phyloP scores from a whole-genome alignment of 2,113 vertebrate genomes.

The Pseudopodoces humilis region DNA sequence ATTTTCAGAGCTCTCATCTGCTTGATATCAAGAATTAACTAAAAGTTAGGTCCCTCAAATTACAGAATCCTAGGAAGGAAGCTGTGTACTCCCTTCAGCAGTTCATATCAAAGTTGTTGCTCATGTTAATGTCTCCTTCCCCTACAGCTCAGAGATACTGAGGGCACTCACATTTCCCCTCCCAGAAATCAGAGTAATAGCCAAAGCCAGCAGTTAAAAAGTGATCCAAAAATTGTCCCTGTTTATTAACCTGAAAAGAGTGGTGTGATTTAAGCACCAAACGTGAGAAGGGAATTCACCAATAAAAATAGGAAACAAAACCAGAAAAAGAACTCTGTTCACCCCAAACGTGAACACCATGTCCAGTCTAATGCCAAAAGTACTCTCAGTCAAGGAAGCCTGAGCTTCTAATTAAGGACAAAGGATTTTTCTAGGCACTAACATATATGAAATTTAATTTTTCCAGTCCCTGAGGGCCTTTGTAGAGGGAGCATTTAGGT shows the following conservation, averaged over 20 bases:
- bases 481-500: background rate
- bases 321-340: background rate
- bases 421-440: background rate
- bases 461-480: background rate
- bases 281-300: background rate
- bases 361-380: background rate
- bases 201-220: background rate
- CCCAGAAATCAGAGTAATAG: background rate
- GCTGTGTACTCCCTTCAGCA: background rate
- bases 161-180: background rate
- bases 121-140: background rate
- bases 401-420: background rate
- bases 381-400: background rate
- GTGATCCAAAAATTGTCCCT: background rate
- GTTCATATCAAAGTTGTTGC: background rate
- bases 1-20: background rate
- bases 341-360: background rate
- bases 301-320: background rate
- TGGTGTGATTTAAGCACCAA: background rate
- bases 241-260: background rate
- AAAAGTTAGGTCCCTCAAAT: background rate
- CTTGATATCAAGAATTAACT: background rate
- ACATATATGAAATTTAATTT: background rate
- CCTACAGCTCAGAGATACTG: background rate
- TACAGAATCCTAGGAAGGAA: background rate